Base-by-base conservation (phyloP, 2,797 vertebrate species). In the Acanthiza pusilla region DNA sequence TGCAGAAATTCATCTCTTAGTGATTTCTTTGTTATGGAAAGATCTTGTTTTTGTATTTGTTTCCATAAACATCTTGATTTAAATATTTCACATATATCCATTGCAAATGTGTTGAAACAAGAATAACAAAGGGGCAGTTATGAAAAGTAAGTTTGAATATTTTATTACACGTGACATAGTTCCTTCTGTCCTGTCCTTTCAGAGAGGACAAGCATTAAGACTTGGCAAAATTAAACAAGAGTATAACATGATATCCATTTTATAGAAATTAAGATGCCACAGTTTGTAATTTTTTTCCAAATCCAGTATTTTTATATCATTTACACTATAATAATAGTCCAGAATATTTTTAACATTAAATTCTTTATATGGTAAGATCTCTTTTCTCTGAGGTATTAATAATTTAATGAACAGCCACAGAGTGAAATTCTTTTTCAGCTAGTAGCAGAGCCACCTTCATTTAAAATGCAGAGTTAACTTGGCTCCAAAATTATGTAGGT, bases 21-120 rank as follows among this genome's bases (percentile, higher is more conserved):
- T 47, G 30, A 91, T 91, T 86, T 83, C 50, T 76, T 55, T 79
- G 65, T 92, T 93, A 75, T 74, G 62, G 73, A 84, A 91, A 80
- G 61, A 57, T n/a, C 22, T 81, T 68, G 18, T 18, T 79, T 88
- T 76, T 51, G 11, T 55, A 34, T 89, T 89, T 89, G 19, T 80
- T 92, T 85, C 61, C 47, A 16, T 77, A 77, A 95, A 77, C 12
- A 6, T 80, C 43, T 83, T 36, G n/a, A 54, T 72, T 91, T 79
- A 80, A 89, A 83, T 80, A 54, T 83, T 93, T 91, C 57, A 36
- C 13, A 15, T 80, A 8, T n/a, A 91, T 89, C 73, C 54, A 5
- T 34, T 74, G 42, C 77, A 86, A 79, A 72, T 66, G 14, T 66
- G 42, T 76, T 79, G 76, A 92, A 78, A 58, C 15, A 60, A 38